Conservation (phyloP, 2,113 vertebrate genomes). For the Aleadryas rufinucha region DNA sequence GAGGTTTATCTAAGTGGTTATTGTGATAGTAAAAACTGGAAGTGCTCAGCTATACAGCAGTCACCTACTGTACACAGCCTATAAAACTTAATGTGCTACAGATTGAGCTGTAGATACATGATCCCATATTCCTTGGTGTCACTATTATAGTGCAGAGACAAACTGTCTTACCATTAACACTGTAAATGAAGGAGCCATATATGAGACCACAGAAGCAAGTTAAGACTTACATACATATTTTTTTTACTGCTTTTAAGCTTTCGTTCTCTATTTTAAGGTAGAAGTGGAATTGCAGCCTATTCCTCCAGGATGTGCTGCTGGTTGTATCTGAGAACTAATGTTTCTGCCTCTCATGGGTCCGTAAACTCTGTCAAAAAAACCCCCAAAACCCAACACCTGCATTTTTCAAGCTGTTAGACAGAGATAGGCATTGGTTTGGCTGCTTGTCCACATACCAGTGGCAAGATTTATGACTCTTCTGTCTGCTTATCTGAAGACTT, state of each 20-base stretch:
- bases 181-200: constrained; percentile 24
- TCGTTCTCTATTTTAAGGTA: background rate
- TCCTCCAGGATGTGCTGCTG: background rate
- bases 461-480: constrained; percentile 13
- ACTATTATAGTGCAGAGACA: background rate
- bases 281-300: background rate
- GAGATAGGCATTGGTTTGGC: background rate
- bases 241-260: constrained; percentile 4
- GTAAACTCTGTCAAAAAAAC: background rate
- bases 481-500: constrained; percentile 9
- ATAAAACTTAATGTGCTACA: background rate
- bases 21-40: background rate
- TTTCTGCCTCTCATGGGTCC: background rate
- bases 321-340: background rate
- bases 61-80: background rate
- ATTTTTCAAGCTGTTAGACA: constrained; percentile 32
- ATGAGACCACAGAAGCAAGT: constrained; percentile 10
- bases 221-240: background rate
- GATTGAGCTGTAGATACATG: background rate
- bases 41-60: background rate
- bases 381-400: background rate
- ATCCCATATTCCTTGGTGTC: background rate
- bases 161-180: background rate
- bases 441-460: background rate
- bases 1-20: background rate